Percentiles rank a stretch among this genome's conserved stretches.
These are phyloP conservation scores for Orestias chungarensis DNA, from an alignment of 2,797 vertebrate species.

Conservation along the genomic window DNA sequence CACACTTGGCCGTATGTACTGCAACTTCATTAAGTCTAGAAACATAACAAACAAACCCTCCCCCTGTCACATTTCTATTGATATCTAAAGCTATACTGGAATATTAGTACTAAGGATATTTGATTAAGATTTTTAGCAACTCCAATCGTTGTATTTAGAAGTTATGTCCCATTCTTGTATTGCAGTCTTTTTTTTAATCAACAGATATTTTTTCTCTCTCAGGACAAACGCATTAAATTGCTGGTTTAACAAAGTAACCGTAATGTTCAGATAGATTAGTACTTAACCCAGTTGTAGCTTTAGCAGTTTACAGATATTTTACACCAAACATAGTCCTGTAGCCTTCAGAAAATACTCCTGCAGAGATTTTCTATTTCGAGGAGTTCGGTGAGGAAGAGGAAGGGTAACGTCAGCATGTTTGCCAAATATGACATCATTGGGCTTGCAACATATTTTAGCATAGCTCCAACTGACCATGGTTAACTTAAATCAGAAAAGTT, in stretches of 20 bases:
- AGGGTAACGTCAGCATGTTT: neutral
- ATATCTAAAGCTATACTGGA: neutral
- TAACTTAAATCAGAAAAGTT: neutral
- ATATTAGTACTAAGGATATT: neutral
- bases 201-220: neutral
- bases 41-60: neutral
- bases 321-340: neutral
- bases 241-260: neutral
- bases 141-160: neutral
- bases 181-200: neutral
- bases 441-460: neutral
- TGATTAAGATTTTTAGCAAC: neutral
- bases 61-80: neutral
- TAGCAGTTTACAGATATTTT: neutral
- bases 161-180: neutral
- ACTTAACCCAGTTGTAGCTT: neutral
- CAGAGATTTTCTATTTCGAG: neutral
- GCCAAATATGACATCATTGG: neutral
- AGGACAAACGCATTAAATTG: neutral
- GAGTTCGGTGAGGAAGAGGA: neutral
- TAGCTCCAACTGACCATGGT: neutral
- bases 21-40: neutral
- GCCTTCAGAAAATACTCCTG: neutral
- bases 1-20: conserved; percentile 85
- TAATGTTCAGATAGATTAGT: neutral